phyloP scores from a whole-genome alignment of 2,113 vertebrate species.

The Dicentrarchus labrax region DNA sequence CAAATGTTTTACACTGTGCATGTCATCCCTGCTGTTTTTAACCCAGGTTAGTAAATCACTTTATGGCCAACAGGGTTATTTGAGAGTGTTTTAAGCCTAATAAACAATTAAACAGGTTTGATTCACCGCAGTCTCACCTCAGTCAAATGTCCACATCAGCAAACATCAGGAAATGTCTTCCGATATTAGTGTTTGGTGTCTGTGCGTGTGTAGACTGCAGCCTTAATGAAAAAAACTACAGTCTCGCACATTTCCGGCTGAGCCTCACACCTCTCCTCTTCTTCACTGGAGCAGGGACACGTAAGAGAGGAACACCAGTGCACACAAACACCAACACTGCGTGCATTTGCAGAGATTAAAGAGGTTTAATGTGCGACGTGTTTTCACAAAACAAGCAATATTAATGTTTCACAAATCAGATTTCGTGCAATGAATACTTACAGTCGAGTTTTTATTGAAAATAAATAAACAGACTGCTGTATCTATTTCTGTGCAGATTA shows the following conservation, averaged over 20 bases:
- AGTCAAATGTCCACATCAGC: constrained; percentile 28
- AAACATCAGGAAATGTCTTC: constrained; percentile 47
- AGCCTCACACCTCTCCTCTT: constrained; percentile 44
- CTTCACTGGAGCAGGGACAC: not conserved
- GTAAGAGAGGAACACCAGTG: not conserved
- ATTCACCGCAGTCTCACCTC: not conserved
- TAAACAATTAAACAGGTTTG: constrained; percentile 6
- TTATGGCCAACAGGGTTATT: not conserved
- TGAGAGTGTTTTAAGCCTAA: constrained; percentile 1
- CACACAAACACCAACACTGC: constrained; percentile 10
- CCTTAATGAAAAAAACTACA: not conserved
- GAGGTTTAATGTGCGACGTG: constrained; percentile 36
- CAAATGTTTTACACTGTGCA: not conserved
- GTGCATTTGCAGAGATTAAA: constrained; percentile 45
- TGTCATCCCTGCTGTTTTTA: not conserved
- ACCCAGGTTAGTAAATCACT: not conserved
- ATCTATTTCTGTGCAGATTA: constrained; percentile 18
- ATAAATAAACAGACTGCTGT: constrained; percentile 10
- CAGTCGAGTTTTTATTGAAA: not conserved
- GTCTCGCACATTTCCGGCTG: constrained; percentile 44
- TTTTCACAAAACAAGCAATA: constrained; percentile 51
- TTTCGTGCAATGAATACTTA: constrained; percentile 54
- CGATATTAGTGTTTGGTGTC: constrained; percentile 27
- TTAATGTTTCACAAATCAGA: constrained; percentile 57
- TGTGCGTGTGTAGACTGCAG: constrained; percentile 27